A percentile compares a stretch with the other conserved stretches of the same genome.
phyloP scores from a whole-genome alignment of 2,113 vertebrate species.

The Cebidichthys violaceus region DNA sequence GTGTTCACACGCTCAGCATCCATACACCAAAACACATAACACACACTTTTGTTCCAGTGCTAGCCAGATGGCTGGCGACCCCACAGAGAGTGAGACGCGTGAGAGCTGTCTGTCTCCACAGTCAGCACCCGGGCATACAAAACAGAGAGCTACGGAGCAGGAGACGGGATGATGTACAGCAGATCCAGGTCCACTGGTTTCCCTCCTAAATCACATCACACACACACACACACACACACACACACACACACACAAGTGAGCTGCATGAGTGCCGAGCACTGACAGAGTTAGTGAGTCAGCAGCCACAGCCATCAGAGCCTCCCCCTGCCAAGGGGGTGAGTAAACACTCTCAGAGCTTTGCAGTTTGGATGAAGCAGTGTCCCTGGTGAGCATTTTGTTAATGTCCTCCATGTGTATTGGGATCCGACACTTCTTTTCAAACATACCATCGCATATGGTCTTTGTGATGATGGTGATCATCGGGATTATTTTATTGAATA shows the following conservation, averaged over 20 bases:
- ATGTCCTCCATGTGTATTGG: constrained; percentile 33
- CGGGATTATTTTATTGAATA: not conserved
- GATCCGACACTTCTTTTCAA: constrained; percentile 1
- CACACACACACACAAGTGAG: constrained; percentile 42
- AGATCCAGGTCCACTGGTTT: constrained; percentile 58
- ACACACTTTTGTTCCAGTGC: constrained; percentile 36
- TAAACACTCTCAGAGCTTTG: constrained; percentile 59
- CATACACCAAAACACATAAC: constrained; percentile 59
- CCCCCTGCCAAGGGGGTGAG: constrained; percentile 42
- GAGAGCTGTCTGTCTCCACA: constrained; percentile 52
- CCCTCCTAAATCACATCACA: constrained; percentile 61
- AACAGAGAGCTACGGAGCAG: constrained; percentile 40
- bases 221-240: constrained; percentile 54
- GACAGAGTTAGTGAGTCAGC: constrained; percentile 69
- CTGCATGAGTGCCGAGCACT: constrained; percentile 37
- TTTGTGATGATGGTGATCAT: not conserved
- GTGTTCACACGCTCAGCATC: constrained; percentile 51
- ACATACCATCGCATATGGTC: not conserved
- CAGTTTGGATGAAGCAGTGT: constrained; percentile 49
- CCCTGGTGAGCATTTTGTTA: constrained; percentile 38
- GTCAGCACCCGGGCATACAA: constrained; percentile 43
- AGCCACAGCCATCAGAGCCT: constrained; percentile 50
- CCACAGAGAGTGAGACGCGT: constrained; percentile 47
- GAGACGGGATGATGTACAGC: constrained; percentile 51
- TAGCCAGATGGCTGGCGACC: constrained; percentile 69